Conservation (phyloP, 2,888 invertebrate species). For the Beris chalybata region DNA sequence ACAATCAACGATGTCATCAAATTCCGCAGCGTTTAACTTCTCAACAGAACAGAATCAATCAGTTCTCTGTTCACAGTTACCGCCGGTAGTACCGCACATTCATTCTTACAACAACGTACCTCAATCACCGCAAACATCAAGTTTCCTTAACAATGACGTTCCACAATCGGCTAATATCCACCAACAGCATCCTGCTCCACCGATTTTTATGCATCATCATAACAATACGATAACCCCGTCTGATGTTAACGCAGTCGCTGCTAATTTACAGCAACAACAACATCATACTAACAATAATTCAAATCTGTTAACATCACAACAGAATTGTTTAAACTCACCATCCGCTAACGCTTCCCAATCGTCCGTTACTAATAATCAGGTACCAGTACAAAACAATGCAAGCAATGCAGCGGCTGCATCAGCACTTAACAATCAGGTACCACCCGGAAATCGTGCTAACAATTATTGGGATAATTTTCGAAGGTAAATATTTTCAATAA, state of each 20-base stretch:
- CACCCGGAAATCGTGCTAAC: conserved; percentile 87
- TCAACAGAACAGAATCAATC: conserved; percentile 35
- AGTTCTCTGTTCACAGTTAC: conserved; percentile 35
- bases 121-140: conserved; percentile 17
- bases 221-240: conserved; percentile 46
- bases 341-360: conserved; percentile 32
- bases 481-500: conserved; percentile 64
- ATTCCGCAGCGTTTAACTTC: conserved; percentile 39
- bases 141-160: conserved; percentile 36
- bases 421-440: conserved; percentile 85
- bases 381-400: conserved; percentile 48
- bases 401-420: conserved; percentile 46
- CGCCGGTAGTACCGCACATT: conserved; percentile 24
- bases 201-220: conserved; percentile 56
- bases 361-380: conserved; percentile 43
- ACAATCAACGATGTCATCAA: conserved; percentile 30
- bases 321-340: conserved; percentile 39
- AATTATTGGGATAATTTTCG: conserved; percentile 94
- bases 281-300: conserved; percentile 37
- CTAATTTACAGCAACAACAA: conserved; percentile 45
- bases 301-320: conserved; percentile 37
- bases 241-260: conserved; percentile 45
- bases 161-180: conserved; percentile 42
- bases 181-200: conserved; percentile 42
- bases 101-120: conserved; percentile 22